A percentile compares a stretch with the other conserved stretches of the same genome.
phyloP scores from a whole-genome alignment of 2,113 vertebrate genomes.

The Aspidoscelis tigris region DNA sequence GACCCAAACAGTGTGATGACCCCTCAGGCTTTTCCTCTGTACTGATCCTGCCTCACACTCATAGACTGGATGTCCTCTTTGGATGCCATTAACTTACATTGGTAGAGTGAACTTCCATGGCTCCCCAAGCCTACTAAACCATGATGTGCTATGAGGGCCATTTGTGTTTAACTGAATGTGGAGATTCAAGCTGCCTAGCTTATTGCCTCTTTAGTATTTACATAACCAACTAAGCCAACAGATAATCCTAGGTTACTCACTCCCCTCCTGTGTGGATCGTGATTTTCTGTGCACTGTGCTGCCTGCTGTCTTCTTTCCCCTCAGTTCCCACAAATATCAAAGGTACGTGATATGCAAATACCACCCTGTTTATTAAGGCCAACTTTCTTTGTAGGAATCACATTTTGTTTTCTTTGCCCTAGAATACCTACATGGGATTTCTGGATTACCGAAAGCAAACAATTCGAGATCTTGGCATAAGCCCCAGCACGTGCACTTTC shows the following conservation, averaged over 20 bases:
- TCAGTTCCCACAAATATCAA: neutral
- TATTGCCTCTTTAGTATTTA: neutral
- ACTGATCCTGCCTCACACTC: no score
- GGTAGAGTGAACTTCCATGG: no score
- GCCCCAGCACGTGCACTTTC: slow-evolving; percentile 93
- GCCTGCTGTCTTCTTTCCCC: neutral
- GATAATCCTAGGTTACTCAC: no score
- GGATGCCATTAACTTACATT: no score
- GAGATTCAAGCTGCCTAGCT: neutral
- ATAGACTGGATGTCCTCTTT: no score
- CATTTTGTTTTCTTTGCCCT: slow-evolving; percentile 28
- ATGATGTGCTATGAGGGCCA: neutral
- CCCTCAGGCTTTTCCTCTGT: no score
- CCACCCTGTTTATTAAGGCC: neutral
- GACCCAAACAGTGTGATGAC: no score
- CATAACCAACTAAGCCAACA: neutral
- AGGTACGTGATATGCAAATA: neutral
- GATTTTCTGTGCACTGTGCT: neutral
- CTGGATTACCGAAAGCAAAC: slow-evolving; percentile 93
- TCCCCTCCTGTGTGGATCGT: neutral
- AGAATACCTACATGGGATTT: slow-evolving; percentile 98
- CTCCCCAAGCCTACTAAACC: no score
- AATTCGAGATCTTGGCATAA: slow-evolving; percentile 90
- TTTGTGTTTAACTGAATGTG: neutral
- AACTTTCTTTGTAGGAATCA: neutral